phyloP scores from a whole-genome alignment of 2,888 invertebrate genomes.

The Parascotia fuliginaria region DNA sequence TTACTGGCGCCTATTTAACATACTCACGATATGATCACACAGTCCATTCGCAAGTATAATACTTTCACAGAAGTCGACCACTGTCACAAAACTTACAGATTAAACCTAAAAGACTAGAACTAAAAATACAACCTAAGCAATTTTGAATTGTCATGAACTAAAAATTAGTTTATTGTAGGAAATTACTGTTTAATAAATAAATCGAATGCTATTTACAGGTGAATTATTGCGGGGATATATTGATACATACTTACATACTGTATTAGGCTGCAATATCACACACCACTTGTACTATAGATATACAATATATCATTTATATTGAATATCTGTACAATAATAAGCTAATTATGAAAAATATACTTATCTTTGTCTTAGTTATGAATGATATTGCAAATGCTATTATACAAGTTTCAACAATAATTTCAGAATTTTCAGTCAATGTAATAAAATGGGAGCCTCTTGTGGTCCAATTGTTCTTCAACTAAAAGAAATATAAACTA shows the following conservation, averaged over 20 bases:
- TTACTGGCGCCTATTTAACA: not conserved
- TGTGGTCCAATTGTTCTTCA: slow-evolving; percentile 39
- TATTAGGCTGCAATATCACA: slow-evolving; percentile 33
- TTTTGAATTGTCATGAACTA: slow-evolving; percentile 74
- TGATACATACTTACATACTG: slow-evolving; percentile 27
- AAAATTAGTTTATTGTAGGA: slow-evolving; percentile 52
- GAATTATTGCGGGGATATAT: slow-evolving; percentile 41
- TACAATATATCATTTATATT: slow-evolving; percentile 10
- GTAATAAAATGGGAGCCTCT: slow-evolving; percentile 53
- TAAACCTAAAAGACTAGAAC: slow-evolving; percentile 81
- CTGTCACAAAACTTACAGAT: slow-evolving; percentile 52
- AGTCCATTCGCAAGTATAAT: slow-evolving; percentile 33
- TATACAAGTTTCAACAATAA: slow-evolving; percentile 35
- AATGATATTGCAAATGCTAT: slow-evolving; percentile 36
- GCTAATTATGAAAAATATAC: slow-evolving; percentile 33
- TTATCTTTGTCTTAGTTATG: slow-evolving; percentile 15
- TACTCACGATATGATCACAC: slow-evolving; percentile 11
- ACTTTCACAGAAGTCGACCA: slow-evolving; percentile 48
- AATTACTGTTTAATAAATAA: slow-evolving; percentile 54
- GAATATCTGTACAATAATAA: slow-evolving; percentile 22
- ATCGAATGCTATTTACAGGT: slow-evolving; percentile 57
- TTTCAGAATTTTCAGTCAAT: slow-evolving; percentile 56
- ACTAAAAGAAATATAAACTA: slow-evolving; percentile 51
- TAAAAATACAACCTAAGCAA: slow-evolving; percentile 74
- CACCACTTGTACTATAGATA: slow-evolving; percentile 24